Conservation (phyloP, 2,113 vertebrate genomes). For the Hippoglossus stenolepis region DNA sequence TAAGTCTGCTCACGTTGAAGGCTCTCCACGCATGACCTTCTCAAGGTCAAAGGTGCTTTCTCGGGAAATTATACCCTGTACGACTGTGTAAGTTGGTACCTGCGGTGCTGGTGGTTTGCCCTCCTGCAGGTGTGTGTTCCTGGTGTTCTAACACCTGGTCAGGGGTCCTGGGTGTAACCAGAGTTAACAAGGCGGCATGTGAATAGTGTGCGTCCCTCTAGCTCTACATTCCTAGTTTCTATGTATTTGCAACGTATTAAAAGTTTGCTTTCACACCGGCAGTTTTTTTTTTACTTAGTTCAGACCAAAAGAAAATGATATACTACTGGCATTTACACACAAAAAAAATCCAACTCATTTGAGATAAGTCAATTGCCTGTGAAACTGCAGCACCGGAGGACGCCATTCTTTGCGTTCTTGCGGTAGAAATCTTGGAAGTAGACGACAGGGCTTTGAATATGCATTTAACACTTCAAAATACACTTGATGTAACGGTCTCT, state of each 20-base stretch:
- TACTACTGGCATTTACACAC: neutral
- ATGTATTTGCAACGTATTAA: neutral
- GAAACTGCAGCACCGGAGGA: too few species aligned
- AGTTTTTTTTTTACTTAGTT: neutral
- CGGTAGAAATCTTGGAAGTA: too few species aligned
- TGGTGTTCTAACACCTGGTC: constrained; percentile 28
- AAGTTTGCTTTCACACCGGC: neutral
- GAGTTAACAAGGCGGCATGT: constrained; percentile 42
- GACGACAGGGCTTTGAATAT: too few species aligned
- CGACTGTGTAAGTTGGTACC: neutral
- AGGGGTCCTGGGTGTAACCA: constrained; percentile 20
- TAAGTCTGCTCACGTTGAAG: constrained; percentile 39
- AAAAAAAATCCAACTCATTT: too few species aligned
- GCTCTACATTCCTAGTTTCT: neutral
- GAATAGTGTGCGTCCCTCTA: neutral
- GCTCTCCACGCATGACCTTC: constrained; percentile 30
- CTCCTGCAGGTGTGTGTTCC: constrained; percentile 16
- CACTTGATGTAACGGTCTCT: too few species aligned
- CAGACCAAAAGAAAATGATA: neutral
- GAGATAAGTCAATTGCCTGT: too few species aligned
- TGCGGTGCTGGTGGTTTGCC: constrained; percentile 1
- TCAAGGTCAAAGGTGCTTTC: constrained; percentile 53
- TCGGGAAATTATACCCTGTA: constrained; percentile 46
- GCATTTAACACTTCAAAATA: too few species aligned
- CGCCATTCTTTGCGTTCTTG: too few species aligned